Percentiles rank a stretch among this genome's conserved stretches.
Conservation (phyloP, 2,888 invertebrate genomes). For the Brachypalpus laphriformis region DNA sequence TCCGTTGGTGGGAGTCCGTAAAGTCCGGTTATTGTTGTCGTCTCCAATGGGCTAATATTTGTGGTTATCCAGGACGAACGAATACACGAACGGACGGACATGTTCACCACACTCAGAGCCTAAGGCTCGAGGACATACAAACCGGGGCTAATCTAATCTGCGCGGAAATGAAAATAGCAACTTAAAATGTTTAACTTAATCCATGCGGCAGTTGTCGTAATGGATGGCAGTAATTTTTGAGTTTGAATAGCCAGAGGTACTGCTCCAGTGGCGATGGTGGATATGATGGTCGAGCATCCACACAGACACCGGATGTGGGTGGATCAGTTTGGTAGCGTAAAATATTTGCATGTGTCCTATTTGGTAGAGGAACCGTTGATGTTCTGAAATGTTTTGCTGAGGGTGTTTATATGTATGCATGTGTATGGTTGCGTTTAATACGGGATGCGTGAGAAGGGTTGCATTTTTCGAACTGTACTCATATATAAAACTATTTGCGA, state of each 20-base stretch:
- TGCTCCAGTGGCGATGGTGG: background rate
- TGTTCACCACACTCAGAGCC: constrained; percentile 10
- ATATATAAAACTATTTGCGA: constrained; percentile 20
- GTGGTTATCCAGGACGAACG: background rate
- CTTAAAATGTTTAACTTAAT: constrained; percentile 39
- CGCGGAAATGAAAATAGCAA: constrained; percentile 66
- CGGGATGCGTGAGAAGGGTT: background rate
- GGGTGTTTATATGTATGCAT: background rate
- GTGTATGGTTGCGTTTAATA: background rate
- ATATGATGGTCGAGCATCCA: background rate
- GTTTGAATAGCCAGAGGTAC: background rate
- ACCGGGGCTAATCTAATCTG: constrained; percentile 57
- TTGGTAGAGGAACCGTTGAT: background rate
- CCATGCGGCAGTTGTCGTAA: constrained; percentile 27
- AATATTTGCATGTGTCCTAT: constrained; percentile 20
- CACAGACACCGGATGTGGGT: constrained; percentile 20
- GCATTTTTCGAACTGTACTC: background rate
- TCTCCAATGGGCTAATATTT: constrained; percentile 6
- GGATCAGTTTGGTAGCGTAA: constrained; percentile 13
- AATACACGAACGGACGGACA: constrained; percentile 6
- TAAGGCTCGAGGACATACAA: constrained; percentile 29
- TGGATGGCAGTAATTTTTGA: constrained; percentile 48
- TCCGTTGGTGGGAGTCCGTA: background rate
- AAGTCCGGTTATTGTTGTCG: background rate
- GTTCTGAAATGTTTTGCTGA: background rate